Base-by-base conservation (phyloP, 2,797 vertebrate species). In the Tokudaia tokunoshimensis region DNA sequence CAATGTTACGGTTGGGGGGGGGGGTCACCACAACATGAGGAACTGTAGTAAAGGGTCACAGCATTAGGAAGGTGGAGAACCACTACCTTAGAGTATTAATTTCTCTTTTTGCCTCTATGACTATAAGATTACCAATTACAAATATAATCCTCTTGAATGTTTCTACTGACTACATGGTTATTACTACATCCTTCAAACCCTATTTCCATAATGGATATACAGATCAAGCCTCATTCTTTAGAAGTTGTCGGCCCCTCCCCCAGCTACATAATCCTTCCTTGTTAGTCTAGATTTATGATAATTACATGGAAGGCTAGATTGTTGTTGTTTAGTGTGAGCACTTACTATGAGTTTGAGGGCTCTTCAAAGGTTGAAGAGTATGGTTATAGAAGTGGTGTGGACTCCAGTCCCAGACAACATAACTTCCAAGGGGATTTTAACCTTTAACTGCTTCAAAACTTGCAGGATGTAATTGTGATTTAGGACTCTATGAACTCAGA, bases 111-210 rank as follows among this genome's bases (percentile, higher is more conserved):
- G 82, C 8, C 47, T 94, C 57, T 75, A 41, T 65, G 93, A 34
- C 34, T 95, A 44, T 80, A 67, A 89, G 12, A 82, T 29, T 57
- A 89, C 29, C 34, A 93, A 72, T 57, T 17, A 83, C 63, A 80
- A 74, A 89, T 89, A 50, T 44, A 65, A 89, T 90, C 37, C 12
- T 91, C 61, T 70, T 80, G 47, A 93, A 87, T 65, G 31, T 24
- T 75, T 82, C 80, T 67, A 65, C 26, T 84, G 19, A 34, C 34
- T 57, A 57, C 37, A n/a, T 74, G 72, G 52, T 82, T 95, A 82
- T 93, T 85, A 89, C 76, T 31, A 92, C 14, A 92, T 87, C 81
- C 9, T 97, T 96, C 47, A 96, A 91, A 88, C 7, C 1, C 31
- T 76, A 19, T 90, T 92, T 93, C 81, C 72, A 92, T 84, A 24